Base-by-base conservation (phyloP, 2,888 invertebrate species). In the Hirtodrosophila duncani region DNA sequence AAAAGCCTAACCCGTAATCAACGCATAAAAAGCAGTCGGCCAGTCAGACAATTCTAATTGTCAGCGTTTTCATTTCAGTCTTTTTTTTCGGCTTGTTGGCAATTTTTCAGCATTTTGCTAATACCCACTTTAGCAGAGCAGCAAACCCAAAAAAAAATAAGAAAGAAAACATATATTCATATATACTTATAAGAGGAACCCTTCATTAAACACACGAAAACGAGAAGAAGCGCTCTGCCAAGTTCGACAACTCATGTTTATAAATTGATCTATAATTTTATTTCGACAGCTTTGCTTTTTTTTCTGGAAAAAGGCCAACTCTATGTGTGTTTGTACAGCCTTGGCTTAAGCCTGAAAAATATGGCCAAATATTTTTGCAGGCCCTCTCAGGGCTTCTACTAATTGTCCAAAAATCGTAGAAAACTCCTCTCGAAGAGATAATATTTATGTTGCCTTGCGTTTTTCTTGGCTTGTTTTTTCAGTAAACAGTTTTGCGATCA, bases 221-320 rank as follows among this genome's bases (percentile, higher is more conserved):
- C 4, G 23, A 11, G 13, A 16, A 16, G 8, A 53, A 20, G 31
- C 38, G 37, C 34, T 52, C 62, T 13, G 17, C 9, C 8, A 7
- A 7, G 27, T 56, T 53, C 39, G 77, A 37, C 82, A 53, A 83
- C 60, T 81, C 80, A 81, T 81, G 72, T 66, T 80, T 70, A 82
- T 77, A 83, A 81, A 83, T 81, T 80, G 82, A 74, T 82, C 81
- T 64, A 81, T 82, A 81, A 81, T 81, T 83, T 81, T 74, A 70
- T 82, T 80, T 80, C 57, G 72, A 64, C 82, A 83, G 82, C 82
- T 72, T 33, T 34, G 10, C 18, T 18, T 30, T n/a, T 20, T 27
- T 13, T 49, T 50, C 26, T 10, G 11, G 33, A 55, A 43, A n/a
- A 39, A 6, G n/a, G n/a, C n/a, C n/a, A n/a, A n/a, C n/a, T n/a